phyloP scores from a whole-genome alignment of 2,888 invertebrate species.

The Aphidius colemani region DNA sequence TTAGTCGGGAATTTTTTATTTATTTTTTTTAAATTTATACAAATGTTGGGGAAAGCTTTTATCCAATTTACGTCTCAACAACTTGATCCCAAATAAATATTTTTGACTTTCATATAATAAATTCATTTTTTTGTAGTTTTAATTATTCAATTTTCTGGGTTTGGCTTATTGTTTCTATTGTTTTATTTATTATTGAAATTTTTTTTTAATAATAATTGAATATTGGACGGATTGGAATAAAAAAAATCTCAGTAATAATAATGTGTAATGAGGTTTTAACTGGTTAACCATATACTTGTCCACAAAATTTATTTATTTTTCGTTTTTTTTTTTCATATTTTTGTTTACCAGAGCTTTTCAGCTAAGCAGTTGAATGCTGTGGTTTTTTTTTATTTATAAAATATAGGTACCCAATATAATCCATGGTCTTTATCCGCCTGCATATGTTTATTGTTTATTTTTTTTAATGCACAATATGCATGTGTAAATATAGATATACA shows the following conservation, averaged over 20 bases:
- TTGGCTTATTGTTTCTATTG: constrained; percentile 23
- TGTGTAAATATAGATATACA: too few species aligned
- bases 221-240: neutral
- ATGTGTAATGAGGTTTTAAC: neutral
- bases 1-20: constrained; percentile 6
- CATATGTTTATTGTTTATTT: constrained; percentile 5
- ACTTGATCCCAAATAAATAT: constrained; percentile 4
- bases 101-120: constrained; percentile 11
- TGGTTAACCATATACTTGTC: neutral
- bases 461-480: constrained; percentile 3
- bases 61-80: constrained; percentile 26
- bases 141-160: constrained; percentile 10
- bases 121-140: constrained; percentile 14
- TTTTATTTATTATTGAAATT: neutral
- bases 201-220: constrained; percentile 1
- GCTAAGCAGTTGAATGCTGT: neutral
- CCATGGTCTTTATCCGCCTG: constrained; percentile 19
- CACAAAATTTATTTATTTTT: neutral
- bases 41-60: constrained; percentile 10
- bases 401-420: constrained; percentile 13
- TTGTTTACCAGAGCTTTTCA: neutral
- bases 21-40: neutral
- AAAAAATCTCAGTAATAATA: constrained; percentile 4
- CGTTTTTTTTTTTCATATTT: neutral
- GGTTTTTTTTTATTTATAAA: neutral